Percentiles rank a stretch among this genome's conserved stretches.
Evolutionary conservation across 2,113 vertebrate species (phyloP).

Genomic region (Romanogobio albipinnatus): DNA sequence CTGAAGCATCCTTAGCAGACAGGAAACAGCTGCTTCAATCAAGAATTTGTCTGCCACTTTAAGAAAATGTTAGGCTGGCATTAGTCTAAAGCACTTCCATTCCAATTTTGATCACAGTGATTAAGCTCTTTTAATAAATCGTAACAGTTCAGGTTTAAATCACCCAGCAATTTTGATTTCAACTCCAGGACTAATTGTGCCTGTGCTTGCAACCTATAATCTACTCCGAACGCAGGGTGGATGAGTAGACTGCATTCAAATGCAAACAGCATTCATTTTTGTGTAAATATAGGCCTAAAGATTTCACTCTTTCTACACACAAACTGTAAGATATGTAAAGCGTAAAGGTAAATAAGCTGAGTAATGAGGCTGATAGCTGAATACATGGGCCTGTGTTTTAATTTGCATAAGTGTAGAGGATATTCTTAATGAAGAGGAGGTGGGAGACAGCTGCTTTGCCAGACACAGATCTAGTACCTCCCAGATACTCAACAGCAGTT

Average conservation of each 20-base stretch:
- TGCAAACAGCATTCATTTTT: background rate
- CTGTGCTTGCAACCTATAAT: conserved; percentile 25
- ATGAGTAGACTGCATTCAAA: background rate
- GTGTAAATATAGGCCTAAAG: background rate
- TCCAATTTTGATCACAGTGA: conserved; percentile 30
- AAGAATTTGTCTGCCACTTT: background rate
- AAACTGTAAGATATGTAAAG: background rate
- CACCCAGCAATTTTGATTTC: conserved; percentile 33
- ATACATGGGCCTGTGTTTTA: conserved; percentile 2
- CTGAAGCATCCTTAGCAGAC: conserved; percentile 4
- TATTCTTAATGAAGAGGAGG: conserved; percentile 30
- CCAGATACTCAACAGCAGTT: conserved; percentile 49
- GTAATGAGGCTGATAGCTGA: conserved; percentile 24
- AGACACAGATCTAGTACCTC: conserved; percentile 45
- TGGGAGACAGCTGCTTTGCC: conserved; percentile 46
- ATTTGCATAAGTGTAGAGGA: conserved; percentile 3
- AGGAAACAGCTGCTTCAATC: conserved; percentile 23
- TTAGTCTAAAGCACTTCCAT: background rate
- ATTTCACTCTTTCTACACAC: background rate
- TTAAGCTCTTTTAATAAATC: conserved; percentile 44
- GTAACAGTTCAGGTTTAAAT: background rate
- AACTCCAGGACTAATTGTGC: conserved; percentile 30
- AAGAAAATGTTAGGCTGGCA: conserved; percentile 16
- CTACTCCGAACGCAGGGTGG: background rate
- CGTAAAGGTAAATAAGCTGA: conserved; percentile 13